phyloP scores from a whole-genome alignment of 2,888 invertebrate genomes.

The Tachina fera region DNA sequence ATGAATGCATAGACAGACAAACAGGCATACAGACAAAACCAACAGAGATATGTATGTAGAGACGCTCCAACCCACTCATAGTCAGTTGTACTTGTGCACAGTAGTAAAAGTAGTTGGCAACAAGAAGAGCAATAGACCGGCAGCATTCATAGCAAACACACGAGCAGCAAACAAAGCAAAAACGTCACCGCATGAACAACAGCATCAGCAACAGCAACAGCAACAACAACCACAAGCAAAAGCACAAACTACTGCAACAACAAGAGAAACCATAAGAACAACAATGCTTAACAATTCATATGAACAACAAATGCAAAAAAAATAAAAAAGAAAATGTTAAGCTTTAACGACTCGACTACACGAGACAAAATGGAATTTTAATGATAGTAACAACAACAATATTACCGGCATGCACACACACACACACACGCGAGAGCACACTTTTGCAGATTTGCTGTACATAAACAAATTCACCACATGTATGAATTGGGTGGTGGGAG shows the following conservation, averaged over 20 bases:
- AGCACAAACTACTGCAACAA: slow-evolving; percentile 38
- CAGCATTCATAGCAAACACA: slow-evolving; percentile 70
- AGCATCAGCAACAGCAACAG: slow-evolving; percentile 34
- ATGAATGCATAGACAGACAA: slow-evolving; percentile 21
- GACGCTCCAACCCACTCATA: neutral
- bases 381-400: slow-evolving; percentile 72
- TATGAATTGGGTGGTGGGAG: slow-evolving; percentile 47
- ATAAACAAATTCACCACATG: slow-evolving; percentile 1
- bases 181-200: slow-evolving; percentile 53
- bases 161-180: slow-evolving; percentile 46
- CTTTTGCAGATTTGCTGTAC: neutral
- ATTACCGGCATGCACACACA: slow-evolving; percentile 43
- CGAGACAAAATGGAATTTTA: slow-evolving; percentile 77
- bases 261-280: slow-evolving; percentile 56
- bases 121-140: slow-evolving; percentile 72
- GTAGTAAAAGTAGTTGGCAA: slow-evolving; percentile 71
- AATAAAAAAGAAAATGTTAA: slow-evolving; percentile 29
- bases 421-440: neutral
- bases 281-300: slow-evolving; percentile 66
- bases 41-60: slow-evolving; percentile 16
- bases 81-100: slow-evolving; percentile 21
- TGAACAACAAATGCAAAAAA: slow-evolving; percentile 25
- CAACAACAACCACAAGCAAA: slow-evolving; percentile 45
- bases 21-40: slow-evolving; percentile 1
- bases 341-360: slow-evolving; percentile 59